These are phyloP conservation scores for Nycticorax nycticorax DNA, from an alignment of 2,113 vertebrate genomes.

Conservation along the genomic window DNA sequence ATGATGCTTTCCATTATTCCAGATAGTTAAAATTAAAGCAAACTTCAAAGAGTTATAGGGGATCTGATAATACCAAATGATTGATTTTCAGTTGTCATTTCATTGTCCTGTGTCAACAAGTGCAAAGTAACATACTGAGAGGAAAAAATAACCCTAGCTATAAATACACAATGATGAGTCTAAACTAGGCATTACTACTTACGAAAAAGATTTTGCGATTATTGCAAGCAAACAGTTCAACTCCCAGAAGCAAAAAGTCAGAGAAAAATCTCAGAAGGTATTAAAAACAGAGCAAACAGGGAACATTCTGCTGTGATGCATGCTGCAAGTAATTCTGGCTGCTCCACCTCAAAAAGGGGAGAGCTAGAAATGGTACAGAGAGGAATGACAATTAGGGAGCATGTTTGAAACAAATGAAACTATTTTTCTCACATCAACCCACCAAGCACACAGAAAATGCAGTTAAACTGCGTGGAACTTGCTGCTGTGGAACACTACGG, in stretches of 20 bases:
- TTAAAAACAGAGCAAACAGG: neutral
- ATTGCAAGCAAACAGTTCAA: neutral
- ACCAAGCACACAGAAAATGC: neutral
- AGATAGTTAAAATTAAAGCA: constrained; percentile 34
- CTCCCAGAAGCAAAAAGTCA: neutral
- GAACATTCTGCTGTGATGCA: neutral
- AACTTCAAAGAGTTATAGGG: constrained; percentile 23
- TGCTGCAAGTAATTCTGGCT: neutral
- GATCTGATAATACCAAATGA: constrained; percentile 7
- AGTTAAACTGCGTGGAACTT: neutral
- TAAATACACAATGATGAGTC: neutral
- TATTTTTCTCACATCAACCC: neutral
- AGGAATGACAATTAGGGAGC: neutral
- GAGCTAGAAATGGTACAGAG: neutral
- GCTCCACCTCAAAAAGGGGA: neutral
- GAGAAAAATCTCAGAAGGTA: neutral
- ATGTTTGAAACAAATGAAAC: neutral
- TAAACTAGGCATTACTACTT: neutral
- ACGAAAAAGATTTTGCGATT: neutral
- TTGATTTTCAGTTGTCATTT: neutral
- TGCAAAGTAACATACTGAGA: neutral
- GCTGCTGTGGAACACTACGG: neutral
- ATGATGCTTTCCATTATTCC: neutral
- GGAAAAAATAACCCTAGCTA: neutral
- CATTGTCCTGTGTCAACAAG: neutral